Conservation (phyloP, 2,797 vertebrate genomes). For the Propithecus deckenii region DNA sequence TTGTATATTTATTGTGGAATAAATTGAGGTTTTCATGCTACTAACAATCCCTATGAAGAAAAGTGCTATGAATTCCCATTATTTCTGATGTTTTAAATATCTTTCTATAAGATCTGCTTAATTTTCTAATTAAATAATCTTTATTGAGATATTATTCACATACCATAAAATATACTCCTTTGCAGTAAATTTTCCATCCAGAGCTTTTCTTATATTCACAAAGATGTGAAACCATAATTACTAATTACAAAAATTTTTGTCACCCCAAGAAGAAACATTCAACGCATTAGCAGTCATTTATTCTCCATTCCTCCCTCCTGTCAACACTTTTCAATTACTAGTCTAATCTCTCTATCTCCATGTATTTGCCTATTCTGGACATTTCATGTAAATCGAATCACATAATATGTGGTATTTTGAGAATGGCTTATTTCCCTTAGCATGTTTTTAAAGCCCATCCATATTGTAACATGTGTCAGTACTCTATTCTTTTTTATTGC, state of each 20-base stretch:
- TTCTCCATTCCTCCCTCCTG: neutral
- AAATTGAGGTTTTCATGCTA: neutral
- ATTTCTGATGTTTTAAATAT: neutral
- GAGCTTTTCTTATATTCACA: neutral
- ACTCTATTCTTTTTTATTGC: neutral
- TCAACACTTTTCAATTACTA: neutral
- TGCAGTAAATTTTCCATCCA: neutral
- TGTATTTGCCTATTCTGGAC: neutral
- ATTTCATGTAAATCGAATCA: neutral
- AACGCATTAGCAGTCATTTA: neutral
- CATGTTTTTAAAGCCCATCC: neutral
- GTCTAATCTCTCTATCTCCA: neutral
- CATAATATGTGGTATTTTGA: neutral
- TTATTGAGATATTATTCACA: neutral
- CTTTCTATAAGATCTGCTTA: neutral
- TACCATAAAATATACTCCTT: neutral
- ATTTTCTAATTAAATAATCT: neutral
- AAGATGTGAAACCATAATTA: neutral
- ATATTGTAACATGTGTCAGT: neutral
- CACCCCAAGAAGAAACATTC: neutral
- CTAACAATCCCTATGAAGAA: neutral
- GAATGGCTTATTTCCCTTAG: neutral
- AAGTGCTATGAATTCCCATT: neutral
- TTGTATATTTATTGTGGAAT: neutral
- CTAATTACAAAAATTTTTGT: neutral